These are phyloP conservation scores for Pomatorhinus ruficollis DNA, from an alignment of 2,113 vertebrate genomes.

Conservation along the genomic window DNA sequence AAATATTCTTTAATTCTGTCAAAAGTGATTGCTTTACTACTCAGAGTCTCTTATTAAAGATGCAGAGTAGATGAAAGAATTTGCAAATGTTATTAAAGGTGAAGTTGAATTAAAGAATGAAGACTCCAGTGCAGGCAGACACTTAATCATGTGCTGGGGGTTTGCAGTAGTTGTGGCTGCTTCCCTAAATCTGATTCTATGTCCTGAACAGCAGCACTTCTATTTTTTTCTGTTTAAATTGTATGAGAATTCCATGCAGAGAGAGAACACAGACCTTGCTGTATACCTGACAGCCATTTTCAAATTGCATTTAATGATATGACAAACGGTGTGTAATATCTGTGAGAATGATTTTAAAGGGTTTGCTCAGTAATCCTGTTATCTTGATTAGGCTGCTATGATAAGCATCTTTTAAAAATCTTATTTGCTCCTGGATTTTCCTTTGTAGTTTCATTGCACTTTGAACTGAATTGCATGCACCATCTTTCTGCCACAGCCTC, in stretches of 20 bases:
- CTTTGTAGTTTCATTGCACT: slow-evolving; percentile 25
- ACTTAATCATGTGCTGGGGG: neutral
- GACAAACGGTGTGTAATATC: slow-evolving; percentile 16
- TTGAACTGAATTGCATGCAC: neutral
- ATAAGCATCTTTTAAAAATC: neutral
- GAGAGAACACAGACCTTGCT: neutral
- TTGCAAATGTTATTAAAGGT: neutral
- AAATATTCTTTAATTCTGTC: neutral
- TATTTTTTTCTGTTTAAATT: neutral
- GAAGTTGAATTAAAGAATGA: neutral
- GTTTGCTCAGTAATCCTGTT: slow-evolving; percentile 37
- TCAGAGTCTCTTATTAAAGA: neutral
- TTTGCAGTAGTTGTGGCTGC: neutral
- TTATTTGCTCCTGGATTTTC: neutral
- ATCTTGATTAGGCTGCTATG: slow-evolving; percentile 22
- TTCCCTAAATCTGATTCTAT: neutral
- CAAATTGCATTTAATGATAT: slow-evolving; percentile 33
- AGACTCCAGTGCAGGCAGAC: neutral
- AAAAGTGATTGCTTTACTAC: neutral
- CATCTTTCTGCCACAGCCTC: slow-evolving; percentile 10
- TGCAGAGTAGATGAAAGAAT: neutral
- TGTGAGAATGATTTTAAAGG: slow-evolving; percentile 22
- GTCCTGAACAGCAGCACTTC: neutral
- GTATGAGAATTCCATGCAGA: neutral
- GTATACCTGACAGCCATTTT: slow-evolving; percentile 13